Conservation (phyloP, 2,113 vertebrate species). For the Albula goreensis region DNA sequence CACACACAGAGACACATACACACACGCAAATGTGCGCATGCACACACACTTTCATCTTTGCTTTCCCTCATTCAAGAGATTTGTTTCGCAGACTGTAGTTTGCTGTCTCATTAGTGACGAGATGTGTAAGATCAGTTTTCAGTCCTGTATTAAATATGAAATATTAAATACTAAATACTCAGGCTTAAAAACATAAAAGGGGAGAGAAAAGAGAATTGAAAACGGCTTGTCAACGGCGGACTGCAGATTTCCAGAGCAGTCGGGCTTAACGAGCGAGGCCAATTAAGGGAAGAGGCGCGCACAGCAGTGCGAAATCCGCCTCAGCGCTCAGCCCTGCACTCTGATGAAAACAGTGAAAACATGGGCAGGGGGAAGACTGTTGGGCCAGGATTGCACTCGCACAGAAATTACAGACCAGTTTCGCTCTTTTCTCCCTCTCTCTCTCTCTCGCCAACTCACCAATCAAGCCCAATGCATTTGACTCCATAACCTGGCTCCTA, state of each 20-base stretch:
- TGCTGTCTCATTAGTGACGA: not conserved
- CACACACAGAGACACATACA: not conserved
- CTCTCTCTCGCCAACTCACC: not conserved
- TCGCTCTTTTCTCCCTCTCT: not conserved
- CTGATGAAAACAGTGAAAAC: not conserved
- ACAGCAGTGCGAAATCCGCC: not conserved
- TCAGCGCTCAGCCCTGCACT: not conserved
- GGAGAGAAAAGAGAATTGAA: not conserved
- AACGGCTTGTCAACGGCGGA: slow-evolving; percentile 37
- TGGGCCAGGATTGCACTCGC: not conserved
- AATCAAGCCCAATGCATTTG: no score
- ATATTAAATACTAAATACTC: not conserved
- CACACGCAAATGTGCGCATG: not conserved
- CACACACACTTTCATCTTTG: not conserved
- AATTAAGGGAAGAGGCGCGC: slow-evolving; percentile 34
- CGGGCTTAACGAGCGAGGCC: slow-evolving; percentile 37
- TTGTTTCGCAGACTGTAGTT: not conserved
- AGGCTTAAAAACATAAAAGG: not conserved
- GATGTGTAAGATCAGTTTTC: not conserved
- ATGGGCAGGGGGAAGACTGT: not conserved
- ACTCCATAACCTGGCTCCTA: no score
- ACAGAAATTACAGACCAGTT: not conserved
- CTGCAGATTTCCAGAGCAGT: slow-evolving; percentile 27
- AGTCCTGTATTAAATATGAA: not conserved
- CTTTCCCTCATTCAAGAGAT: not conserved